These are phyloP conservation scores for Zosterops japonicus DNA, from an alignment of 2,113 vertebrate species.

Conservation along the genomic window DNA sequence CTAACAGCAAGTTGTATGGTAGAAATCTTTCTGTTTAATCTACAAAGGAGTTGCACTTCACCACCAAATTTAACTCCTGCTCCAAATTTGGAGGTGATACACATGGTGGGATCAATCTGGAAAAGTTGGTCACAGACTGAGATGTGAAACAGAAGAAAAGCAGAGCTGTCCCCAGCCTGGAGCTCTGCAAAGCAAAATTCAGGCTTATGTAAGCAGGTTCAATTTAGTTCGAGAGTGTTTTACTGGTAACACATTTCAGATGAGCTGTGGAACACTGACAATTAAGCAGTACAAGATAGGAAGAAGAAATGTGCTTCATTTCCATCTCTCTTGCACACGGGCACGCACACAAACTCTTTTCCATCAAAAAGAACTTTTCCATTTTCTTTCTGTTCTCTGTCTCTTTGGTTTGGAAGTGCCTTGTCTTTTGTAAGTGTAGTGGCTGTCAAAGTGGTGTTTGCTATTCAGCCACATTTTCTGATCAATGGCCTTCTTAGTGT, in stretches of 20 bases:
- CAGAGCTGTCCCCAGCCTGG: not conserved
- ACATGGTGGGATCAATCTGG: not conserved
- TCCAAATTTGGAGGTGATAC: not conserved
- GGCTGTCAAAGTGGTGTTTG: not conserved
- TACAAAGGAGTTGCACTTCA: not conserved
- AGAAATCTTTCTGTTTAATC: not conserved
- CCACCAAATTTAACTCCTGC: not conserved
- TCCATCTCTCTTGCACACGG: not conserved
- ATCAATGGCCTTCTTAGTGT: not conserved
- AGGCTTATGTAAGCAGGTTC: conserved; percentile 3
- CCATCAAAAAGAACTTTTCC: not conserved
- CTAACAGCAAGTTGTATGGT: not conserved
- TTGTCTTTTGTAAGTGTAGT: not conserved
- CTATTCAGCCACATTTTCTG: not conserved
- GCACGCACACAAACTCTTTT: not conserved
- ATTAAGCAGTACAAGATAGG: not conserved
- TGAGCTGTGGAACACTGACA: conserved; percentile 10
- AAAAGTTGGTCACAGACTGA: conserved; percentile 1
- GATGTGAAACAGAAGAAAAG: not conserved
- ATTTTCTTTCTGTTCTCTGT: not conserved
- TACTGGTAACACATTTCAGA: conserved; percentile 11
- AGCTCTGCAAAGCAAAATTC: not conserved
- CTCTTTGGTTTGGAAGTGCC: not conserved
- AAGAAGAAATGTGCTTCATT: not conserved
- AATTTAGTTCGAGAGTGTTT: conserved; percentile 6